Percentiles rank a stretch among this genome's conserved stretches.
These are phyloP conservation scores for Rhagologus leucostigma DNA, from an alignment of 2,113 vertebrate species.

Conservation along the genomic window DNA sequence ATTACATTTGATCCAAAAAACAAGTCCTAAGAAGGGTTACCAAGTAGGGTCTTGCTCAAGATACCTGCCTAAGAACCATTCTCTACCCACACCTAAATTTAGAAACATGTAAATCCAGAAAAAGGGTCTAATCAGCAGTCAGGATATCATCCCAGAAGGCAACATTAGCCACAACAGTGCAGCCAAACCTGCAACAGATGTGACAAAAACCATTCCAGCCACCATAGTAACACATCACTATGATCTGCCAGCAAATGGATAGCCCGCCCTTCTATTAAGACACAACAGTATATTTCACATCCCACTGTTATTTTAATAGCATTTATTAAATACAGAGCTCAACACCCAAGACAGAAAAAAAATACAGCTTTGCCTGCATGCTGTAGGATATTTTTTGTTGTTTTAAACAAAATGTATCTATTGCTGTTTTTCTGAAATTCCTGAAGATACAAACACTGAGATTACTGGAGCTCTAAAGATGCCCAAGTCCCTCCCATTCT, in stretches of 20 bases:
- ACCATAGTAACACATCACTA: not conserved
- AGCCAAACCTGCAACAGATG: not conserved
- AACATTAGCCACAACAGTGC: not conserved
- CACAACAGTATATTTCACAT: slow-evolving; percentile 1
- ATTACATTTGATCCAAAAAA: not conserved
- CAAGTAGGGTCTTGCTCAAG: not conserved
- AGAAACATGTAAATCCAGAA: not conserved
- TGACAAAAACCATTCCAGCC: not conserved
- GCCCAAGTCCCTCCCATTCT: not conserved
- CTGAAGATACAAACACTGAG: not conserved
- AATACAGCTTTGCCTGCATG: not conserved
- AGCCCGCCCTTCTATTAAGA: not conserved
- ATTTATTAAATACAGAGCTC: not conserved
- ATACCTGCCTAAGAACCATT: not conserved
- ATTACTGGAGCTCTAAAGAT: not conserved
- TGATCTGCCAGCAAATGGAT: not conserved
- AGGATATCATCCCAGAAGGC: not conserved
- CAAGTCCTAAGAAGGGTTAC: not conserved
- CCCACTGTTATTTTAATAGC: not conserved
- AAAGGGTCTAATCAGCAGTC: not conserved
- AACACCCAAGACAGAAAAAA: not conserved
- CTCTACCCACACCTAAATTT: not conserved
- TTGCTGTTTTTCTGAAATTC: not conserved
- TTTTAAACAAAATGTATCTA: not conserved
- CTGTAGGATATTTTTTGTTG: not conserved